These are phyloP conservation scores for Lacanobia oleracea DNA, from an alignment of 2,888 invertebrate genomes.

Conservation along the genomic window DNA sequence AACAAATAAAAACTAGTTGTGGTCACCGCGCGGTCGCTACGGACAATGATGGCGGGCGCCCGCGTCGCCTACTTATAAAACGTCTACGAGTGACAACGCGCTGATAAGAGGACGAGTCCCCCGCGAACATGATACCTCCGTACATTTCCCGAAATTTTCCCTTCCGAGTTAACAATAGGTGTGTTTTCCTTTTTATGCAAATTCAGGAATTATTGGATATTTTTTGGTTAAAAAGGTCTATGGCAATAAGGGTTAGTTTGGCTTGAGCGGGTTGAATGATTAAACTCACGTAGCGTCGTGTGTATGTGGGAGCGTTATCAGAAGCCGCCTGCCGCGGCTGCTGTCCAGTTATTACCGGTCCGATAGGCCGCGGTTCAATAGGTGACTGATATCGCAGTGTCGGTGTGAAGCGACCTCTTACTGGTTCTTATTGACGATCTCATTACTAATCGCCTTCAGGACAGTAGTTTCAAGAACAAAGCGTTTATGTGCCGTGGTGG, in stretches of 20 bases:
- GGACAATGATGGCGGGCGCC: conserved; percentile 82
- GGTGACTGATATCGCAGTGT: conserved; percentile 88
- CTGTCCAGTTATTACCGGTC: conserved; percentile 90
- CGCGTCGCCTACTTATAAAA: conserved; percentile 87
- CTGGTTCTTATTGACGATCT: conserved; percentile 81
- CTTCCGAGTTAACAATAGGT: neutral
- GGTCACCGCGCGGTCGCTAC: conserved; percentile 82
- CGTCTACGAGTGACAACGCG: conserved; percentile 83
- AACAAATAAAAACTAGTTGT: conserved; percentile 70
- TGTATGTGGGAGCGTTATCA: conserved; percentile 81
- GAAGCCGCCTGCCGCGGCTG: conserved; percentile 88
- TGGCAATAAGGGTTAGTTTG: conserved; percentile 51
- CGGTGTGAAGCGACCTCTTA: conserved; percentile 87
- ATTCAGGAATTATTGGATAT: neutral
- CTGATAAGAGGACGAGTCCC: conserved; percentile 87
- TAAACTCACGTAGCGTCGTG: conserved; percentile 67
- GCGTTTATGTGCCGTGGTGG: conserved; percentile 47
- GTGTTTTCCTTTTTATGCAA: neutral
- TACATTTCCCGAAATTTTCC: conserved; percentile 48
- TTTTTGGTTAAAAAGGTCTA: conserved; percentile 9
- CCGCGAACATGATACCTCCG: conserved; percentile 80
- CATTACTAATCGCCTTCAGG: conserved; percentile 66
- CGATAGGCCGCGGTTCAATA: conserved; percentile 91
- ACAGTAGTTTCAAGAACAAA: conserved; percentile 63
- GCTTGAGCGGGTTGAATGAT: conserved; percentile 55